Conservation (phyloP, 1,140 invertebrate species). For the Phenacoccus solenopsis region DNA sequence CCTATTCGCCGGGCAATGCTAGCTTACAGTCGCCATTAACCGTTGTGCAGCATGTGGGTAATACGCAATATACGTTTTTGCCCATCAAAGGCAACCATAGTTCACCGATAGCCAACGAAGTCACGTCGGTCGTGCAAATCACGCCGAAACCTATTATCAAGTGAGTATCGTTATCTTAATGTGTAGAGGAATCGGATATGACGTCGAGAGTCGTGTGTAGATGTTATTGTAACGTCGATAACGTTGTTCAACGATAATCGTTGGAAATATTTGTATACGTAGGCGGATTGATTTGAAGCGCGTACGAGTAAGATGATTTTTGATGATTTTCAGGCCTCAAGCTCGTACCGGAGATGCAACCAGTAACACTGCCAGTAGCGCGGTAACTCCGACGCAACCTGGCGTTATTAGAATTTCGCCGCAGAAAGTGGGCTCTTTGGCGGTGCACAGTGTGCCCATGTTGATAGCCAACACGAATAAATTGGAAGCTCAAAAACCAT, state of each 20-base stretch:
- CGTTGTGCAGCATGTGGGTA: constrained; percentile 36
- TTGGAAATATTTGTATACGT: too few species aligned
- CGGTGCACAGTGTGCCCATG: not conserved
- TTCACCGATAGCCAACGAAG: not conserved
- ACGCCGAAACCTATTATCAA: not conserved
- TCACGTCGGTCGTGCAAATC: not conserved
- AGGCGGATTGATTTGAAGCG: too few species aligned
- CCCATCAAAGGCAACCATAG: constrained; percentile 34
- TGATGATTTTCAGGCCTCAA: not conserved
- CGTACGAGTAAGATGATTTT: not conserved
- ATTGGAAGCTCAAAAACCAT: not conserved
- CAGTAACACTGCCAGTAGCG: constrained; percentile 31
- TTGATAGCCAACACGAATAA: not conserved
- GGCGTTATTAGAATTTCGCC: constrained; percentile 73
- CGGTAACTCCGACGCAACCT: constrained; percentile 38
- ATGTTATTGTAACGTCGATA: too few species aligned
- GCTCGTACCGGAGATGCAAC: constrained; percentile 30
- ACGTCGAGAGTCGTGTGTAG: too few species aligned
- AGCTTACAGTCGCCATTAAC: constrained; percentile 47
- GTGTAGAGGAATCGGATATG: not conserved
- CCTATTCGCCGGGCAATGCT: constrained; percentile 45
- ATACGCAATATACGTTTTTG: constrained; percentile 67
- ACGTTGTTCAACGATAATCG: too few species aligned
- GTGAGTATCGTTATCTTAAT: not conserved
- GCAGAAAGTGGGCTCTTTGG: constrained; percentile 29